phyloP scores from a whole-genome alignment of 2,888 invertebrate species.

The Ophioninae sp. region DNA sequence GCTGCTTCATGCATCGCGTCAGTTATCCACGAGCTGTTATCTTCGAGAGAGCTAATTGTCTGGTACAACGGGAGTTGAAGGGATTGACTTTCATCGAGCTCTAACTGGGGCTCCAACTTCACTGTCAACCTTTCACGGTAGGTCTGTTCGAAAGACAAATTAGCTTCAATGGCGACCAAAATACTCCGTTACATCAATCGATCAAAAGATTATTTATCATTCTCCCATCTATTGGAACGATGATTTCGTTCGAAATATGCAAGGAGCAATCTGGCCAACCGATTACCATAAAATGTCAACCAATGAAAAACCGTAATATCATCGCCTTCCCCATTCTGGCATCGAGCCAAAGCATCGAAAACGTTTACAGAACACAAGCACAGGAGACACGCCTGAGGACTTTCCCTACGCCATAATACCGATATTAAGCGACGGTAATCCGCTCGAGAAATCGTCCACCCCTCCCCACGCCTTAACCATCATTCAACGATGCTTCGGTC shows the following conservation, averaged over 20 bases:
- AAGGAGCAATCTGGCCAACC: neutral
- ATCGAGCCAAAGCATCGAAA: neutral
- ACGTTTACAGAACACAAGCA: neutral
- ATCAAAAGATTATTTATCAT: neutral
- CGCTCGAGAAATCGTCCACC: neutral
- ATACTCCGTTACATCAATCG: neutral
- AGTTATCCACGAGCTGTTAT: constrained; percentile 16
- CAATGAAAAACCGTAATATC: neutral
- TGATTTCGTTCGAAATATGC: neutral
- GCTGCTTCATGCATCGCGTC: neutral
- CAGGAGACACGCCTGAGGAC: neutral
- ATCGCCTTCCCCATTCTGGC: neutral
- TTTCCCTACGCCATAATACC: neutral
- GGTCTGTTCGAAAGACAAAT: neutral
- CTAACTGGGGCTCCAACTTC: neutral
- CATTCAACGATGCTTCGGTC: neutral
- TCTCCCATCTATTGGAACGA: neutral
- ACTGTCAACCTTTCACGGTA: neutral
- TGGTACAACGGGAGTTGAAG: neutral
- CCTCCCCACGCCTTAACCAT: too few relatives aligned
- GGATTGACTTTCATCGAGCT: neutral
- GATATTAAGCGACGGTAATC: neutral
- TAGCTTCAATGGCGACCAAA: neutral
- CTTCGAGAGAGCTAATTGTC: constrained; percentile 14
- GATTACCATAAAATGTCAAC: constrained; percentile 5